Percentiles rank a stretch among this genome's conserved stretches.
Conservation (phyloP, 2,888 invertebrate genomes). For the Tinea trinotella region DNA sequence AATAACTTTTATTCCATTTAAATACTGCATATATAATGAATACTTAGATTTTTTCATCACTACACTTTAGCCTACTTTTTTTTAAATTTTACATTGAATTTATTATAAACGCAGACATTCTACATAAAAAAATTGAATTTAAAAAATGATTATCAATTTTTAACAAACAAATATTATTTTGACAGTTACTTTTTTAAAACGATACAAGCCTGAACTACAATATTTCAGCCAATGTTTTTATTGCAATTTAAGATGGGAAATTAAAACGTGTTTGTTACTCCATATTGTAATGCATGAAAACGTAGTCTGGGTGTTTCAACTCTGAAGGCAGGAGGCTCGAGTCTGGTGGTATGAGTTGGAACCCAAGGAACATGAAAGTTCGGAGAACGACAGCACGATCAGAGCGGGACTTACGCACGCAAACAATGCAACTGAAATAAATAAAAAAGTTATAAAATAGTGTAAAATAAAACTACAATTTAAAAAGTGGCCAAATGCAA, state of each 20-base stretch:
- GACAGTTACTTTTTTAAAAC: not conserved
- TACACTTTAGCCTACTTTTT: no score
- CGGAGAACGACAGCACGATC: constrained; percentile 91
- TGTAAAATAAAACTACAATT: no score
- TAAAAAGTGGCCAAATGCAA: no score
- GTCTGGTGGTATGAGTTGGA: constrained; percentile 85
- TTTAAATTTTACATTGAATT: no score
- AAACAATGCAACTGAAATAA: constrained; percentile 70
- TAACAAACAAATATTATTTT: not conserved
- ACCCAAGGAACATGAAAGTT: constrained; percentile 98
- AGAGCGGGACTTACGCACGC: constrained; percentile 85
- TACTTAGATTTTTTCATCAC: no score
- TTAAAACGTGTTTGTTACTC: constrained; percentile 34
- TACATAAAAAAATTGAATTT: no score
- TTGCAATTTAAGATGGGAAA: not conserved
- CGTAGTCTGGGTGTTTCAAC: constrained; percentile 74
- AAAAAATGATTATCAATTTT: no score
- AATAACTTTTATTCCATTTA: no score
- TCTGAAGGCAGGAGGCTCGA: constrained; percentile 66
- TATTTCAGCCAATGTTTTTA: not conserved
- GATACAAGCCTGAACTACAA: not conserved
- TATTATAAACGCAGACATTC: no score
- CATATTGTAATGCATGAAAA: constrained; percentile 66
- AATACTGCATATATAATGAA: no score
- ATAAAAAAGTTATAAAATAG: no score